Base-by-base conservation (phyloP, 2,113 vertebrate genomes). In the Cygnus buccinator region DNA sequence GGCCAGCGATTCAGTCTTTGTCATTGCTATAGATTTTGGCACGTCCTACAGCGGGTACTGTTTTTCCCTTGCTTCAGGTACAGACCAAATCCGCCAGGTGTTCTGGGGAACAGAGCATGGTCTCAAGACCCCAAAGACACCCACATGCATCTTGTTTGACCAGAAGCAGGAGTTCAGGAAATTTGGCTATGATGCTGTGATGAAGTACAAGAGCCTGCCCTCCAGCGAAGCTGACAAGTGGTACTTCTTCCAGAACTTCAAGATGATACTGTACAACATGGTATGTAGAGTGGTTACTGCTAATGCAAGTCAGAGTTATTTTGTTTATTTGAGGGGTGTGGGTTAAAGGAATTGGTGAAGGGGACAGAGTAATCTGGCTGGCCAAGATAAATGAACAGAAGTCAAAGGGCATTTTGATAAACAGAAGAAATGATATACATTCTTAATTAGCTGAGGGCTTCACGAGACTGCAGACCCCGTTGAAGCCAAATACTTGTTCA, bases 181-280 rank as follows among this genome's bases (percentile, higher is more conserved):
- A 8, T 97, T 98, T 95, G 97, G 96, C 62, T 97, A 93, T 11
- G 75, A 96, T 57, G 95, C 95, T 55, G 59, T 96, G 68, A 94
- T 48, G 63, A 55, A 58, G 19, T 97, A 97, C 68, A 39, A 67
- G 22, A 93, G 1, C 0, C 66, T 93, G 87, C 7, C n/a, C 25
- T 39, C 71, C 48, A 12, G 43, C 0, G 58, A 95, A 62, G 77
- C 92, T 81, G 29, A 9, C 75, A 82, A 19, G 52, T 43, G 43
- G 46, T 96, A 92, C 54, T 96, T 94, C 87, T 97, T 97, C 81
- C 61, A 57, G 31, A 71, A 65, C 76, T 97, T 98, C 76, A 97
- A 96, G 86, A 97, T 97, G 95, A 25, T 90, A 5, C 81, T 98
- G 31, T 97, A 97, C 86, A 57, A 72, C 55, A 91, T 10, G 7